Conservation (phyloP, 2,888 invertebrate genomes). For the Protonemura montana region DNA sequence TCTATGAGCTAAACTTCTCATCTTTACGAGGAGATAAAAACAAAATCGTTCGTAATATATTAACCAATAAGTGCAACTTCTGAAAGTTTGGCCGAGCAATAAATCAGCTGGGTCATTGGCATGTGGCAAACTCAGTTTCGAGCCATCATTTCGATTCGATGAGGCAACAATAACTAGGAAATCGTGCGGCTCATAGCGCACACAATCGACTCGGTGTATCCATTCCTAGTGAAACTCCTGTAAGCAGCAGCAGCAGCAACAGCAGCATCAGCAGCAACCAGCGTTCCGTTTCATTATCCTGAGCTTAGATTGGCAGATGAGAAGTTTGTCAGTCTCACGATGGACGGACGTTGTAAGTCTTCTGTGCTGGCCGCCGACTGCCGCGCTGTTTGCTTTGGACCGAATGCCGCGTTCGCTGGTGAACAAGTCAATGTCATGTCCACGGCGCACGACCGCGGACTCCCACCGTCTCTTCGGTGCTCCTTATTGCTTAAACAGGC, state of each 20-base stretch:
- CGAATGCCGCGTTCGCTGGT: neutral
- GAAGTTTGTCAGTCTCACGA: neutral
- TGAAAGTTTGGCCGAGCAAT: neutral
- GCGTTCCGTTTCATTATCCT: neutral
- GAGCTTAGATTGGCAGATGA: neutral
- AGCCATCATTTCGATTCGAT: neutral
- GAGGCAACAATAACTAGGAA: neutral
- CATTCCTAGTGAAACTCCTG: neutral
- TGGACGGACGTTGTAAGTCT: neutral
- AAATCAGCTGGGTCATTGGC: slow-evolving; percentile 1
- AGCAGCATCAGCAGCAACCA: neutral
- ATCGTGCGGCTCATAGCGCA: neutral
- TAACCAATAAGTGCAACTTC: neutral
- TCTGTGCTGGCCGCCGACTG: neutral
- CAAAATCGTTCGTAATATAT: neutral
- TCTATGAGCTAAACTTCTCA: neutral
- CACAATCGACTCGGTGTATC: neutral
- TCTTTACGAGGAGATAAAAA: slow-evolving; percentile 36
- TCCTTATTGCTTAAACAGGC: neutral
- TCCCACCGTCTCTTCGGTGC: neutral
- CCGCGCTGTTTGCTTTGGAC: neutral
- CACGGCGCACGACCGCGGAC: neutral
- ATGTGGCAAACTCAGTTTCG: neutral
- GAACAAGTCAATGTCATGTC: neutral
- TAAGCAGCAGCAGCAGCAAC: neutral